These are phyloP conservation scores for Ceratitis capitata DNA, from an alignment of 1,140 invertebrate genomes.

Conservation along the genomic window DNA sequence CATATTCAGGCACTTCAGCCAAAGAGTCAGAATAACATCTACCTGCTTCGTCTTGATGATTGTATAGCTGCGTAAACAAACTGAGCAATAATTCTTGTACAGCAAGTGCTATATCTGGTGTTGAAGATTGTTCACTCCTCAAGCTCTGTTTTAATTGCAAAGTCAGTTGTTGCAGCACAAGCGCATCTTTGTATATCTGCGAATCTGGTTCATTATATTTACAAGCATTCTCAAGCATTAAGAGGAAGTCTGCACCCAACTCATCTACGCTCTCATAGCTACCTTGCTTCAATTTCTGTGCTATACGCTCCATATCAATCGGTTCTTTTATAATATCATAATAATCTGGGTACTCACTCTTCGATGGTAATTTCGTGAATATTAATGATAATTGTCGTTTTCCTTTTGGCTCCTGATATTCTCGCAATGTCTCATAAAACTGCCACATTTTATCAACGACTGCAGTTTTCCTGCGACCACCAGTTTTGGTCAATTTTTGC, in stretches of 20 bases:
- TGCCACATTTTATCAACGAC: slow-evolving; percentile 80
- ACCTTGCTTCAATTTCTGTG: slow-evolving; percentile 83
- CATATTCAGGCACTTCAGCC: slow-evolving; percentile 90
- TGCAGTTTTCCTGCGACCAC: slow-evolving; percentile 65
- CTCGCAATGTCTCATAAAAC: slow-evolving; percentile 89
- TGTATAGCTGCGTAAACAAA: slow-evolving; percentile 93
- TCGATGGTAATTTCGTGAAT: slow-evolving; percentile 94
- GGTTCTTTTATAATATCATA: slow-evolving; percentile 98
- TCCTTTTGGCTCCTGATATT: slow-evolving; percentile 88
- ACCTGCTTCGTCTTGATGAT: slow-evolving; percentile 95
- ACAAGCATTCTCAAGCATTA: slow-evolving; percentile 99
- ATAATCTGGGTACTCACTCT: slow-evolving; percentile 95
- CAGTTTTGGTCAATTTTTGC: slow-evolving; percentile 55
- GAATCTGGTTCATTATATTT: slow-evolving; percentile 99
- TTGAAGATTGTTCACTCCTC: slow-evolving; percentile 81
- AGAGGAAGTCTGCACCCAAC: slow-evolving; percentile 89
- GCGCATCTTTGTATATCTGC: slow-evolving; percentile 97
- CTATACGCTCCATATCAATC: slow-evolving; percentile 96
- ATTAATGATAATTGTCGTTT: slow-evolving; percentile 86
- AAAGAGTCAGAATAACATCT: slow-evolving; percentile 96
- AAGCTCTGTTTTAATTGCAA: slow-evolving; percentile 91
- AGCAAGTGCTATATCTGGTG: slow-evolving; percentile 87
- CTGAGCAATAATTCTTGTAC: slow-evolving; percentile 92
- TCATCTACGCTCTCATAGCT: slow-evolving; percentile 89
- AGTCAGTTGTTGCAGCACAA: slow-evolving; percentile 90